Conservation (phyloP, 2,797 vertebrate species). For the Paratrypauchen microcephalus region DNA sequence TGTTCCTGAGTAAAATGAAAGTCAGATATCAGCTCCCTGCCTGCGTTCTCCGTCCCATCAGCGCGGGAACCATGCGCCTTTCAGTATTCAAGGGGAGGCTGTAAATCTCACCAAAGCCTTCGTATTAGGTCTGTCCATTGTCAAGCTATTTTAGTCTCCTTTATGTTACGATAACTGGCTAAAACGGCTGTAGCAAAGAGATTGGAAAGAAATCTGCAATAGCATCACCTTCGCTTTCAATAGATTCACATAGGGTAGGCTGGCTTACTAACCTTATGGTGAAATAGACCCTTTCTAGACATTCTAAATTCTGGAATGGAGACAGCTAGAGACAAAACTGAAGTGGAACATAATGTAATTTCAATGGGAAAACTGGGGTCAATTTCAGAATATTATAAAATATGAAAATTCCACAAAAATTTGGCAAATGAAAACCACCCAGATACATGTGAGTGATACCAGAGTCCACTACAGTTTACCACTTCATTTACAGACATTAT, state of each 20-base stretch:
- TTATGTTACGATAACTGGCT: conserved; percentile 33
- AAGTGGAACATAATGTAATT: too few species aligned
- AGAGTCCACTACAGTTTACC: too few species aligned
- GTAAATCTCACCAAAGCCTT: conserved; percentile 51
- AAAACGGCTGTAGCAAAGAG: conserved; percentile 16
- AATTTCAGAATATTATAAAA: too few species aligned
- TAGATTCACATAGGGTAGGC: neutral
- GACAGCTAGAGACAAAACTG: too few species aligned
- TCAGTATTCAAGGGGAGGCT: conserved; percentile 37
- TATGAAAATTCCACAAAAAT: too few species aligned
- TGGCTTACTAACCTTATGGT: neutral
- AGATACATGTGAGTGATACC: too few species aligned
- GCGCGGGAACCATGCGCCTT: conserved; percentile 30
- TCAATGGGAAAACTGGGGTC: too few species aligned
- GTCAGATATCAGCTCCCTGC: conserved; percentile 39
- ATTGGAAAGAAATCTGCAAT: conserved; percentile 8
- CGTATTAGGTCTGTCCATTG: conserved; percentile 17
- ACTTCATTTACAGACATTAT: too few species aligned
- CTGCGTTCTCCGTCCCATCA: conserved; percentile 29
- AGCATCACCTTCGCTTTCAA: neutral
- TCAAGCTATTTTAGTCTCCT: conserved; percentile 36
- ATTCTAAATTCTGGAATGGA: too few species aligned
- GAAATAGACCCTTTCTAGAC: too few species aligned
- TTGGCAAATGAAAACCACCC: too few species aligned
- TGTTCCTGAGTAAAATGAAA: conserved; percentile 45